Conservation (phyloP, 2,113 vertebrate species). For the Gymnarchus niloticus region DNA sequence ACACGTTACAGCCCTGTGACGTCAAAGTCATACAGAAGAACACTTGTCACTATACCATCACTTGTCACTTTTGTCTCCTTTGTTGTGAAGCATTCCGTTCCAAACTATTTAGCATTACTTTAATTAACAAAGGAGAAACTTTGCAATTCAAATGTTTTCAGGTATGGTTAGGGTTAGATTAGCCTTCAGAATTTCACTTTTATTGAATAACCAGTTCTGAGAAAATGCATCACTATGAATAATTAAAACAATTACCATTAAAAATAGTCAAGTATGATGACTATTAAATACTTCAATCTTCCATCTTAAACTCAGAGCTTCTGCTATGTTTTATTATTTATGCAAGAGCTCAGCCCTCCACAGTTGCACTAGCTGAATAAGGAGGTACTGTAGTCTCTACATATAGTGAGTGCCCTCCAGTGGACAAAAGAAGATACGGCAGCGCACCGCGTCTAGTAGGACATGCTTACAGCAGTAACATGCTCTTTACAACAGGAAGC, state of each 20-base stretch:
- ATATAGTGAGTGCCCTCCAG: conserved; percentile 20
- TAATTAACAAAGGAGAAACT: not conserved
- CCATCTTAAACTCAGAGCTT: not conserved
- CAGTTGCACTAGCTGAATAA: not conserved
- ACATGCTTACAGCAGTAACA: no score
- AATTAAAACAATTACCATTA: not conserved
- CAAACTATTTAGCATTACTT: not conserved
- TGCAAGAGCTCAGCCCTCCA: not conserved
- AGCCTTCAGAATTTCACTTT: not conserved
- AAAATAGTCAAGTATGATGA: no score
- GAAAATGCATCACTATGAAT: not conserved
- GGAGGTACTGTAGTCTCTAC: not conserved
- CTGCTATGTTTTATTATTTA: not conserved
- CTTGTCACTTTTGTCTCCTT: not conserved
- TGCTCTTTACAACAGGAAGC: no score
- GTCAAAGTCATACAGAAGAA: not conserved
- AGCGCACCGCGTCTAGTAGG: not conserved
- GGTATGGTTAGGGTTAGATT: not conserved
- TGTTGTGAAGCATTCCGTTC: not conserved
- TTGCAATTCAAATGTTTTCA: not conserved
- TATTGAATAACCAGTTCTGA: not conserved
- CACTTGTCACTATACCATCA: not conserved
- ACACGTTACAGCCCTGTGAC: not conserved
- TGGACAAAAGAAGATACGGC: not conserved
- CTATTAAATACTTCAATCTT: not conserved